Evolutionary conservation across 2,888 invertebrate genomes (phyloP).

Genomic region (Spodoptera littoralis): DNA sequence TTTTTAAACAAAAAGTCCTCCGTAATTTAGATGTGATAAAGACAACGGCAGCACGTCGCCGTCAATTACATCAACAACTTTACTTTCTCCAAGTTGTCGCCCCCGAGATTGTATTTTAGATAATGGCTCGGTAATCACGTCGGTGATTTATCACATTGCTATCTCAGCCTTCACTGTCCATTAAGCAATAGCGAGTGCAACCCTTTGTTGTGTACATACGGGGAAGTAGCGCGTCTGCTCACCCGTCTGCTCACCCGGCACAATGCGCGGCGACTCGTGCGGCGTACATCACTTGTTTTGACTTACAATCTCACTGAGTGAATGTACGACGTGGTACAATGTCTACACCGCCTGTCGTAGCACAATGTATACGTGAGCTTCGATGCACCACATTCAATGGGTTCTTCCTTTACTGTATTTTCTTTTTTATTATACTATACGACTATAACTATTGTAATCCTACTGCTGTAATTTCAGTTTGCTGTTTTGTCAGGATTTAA

Average conservation of each 20-base stretch:
- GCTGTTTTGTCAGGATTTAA: too few species aligned
- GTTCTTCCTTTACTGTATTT: too few species aligned
- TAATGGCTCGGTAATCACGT: conserved; percentile 86
- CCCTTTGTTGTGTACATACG: conserved; percentile 77
- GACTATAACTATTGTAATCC: too few species aligned
- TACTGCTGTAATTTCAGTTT: too few species aligned
- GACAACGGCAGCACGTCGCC: conserved; percentile 57
- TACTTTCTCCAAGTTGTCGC: conserved; percentile 75
- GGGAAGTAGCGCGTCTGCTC: conserved; percentile 41
- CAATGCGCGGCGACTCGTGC: conserved; percentile 37
- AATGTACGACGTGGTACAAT: conserved; percentile 12
- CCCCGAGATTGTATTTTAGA: conserved; percentile 87
- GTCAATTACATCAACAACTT: conserved; percentile 83
- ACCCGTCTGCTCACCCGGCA: conserved; percentile 30
- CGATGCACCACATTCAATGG: too few species aligned
- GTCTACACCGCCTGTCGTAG: neutral
- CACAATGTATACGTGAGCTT: too few species aligned
- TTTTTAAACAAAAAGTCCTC: conserved; percentile 12
- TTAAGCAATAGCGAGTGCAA: conserved; percentile 85
- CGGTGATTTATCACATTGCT: conserved; percentile 87
- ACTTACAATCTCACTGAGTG: conserved; percentile 30
- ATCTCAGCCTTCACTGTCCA: conserved; percentile 89
- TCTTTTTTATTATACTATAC: too few species aligned
- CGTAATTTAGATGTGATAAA: conserved; percentile 45
- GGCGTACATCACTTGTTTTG: conserved; percentile 44